phyloP scores from a whole-genome alignment of 2,888 invertebrate species.

The Athalia rosae region DNA sequence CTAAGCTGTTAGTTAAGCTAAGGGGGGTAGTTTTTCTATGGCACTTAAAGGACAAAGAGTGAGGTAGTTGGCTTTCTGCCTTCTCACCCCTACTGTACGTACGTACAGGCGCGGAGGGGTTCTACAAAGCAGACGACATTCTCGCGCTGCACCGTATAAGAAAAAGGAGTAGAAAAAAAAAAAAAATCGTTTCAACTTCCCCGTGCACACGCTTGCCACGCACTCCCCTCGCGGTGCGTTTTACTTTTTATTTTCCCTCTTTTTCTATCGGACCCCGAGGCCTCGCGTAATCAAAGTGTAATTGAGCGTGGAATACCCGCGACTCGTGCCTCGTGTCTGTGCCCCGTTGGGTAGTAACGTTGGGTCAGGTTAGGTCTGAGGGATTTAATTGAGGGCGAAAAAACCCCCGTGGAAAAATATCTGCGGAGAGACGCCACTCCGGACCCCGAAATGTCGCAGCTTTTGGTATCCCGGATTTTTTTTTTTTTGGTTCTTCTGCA shows the following conservation, averaged over 20 bases:
- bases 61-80: conserved; percentile 60
- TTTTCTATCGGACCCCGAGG: not conserved
- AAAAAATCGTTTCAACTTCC: too few relatives aligned
- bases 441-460: too few relatives aligned
- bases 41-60: conserved; percentile 63
- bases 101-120: too few relatives aligned
- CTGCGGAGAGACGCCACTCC: too few relatives aligned
- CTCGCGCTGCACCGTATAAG: too few relatives aligned
- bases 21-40: conserved; percentile 60
- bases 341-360: not conserved
- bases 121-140: too few relatives aligned
- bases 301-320: conserved; percentile 33
- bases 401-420: not conserved
- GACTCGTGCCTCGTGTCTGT: not conserved
- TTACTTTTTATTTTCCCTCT: too few relatives aligned
- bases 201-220: too few relatives aligned
- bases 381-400: conserved; percentile 32
- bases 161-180: too few relatives aligned
- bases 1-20: conserved; percentile 62
- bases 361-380: not conserved
- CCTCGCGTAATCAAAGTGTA: conserved; percentile 38
- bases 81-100: not conserved
- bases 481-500: not conserved
- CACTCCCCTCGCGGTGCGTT: too few relatives aligned
- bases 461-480: not conserved